phyloP scores from a whole-genome alignment of 2,797 vertebrate genomes.

The Amazona ochrocephala region DNA sequence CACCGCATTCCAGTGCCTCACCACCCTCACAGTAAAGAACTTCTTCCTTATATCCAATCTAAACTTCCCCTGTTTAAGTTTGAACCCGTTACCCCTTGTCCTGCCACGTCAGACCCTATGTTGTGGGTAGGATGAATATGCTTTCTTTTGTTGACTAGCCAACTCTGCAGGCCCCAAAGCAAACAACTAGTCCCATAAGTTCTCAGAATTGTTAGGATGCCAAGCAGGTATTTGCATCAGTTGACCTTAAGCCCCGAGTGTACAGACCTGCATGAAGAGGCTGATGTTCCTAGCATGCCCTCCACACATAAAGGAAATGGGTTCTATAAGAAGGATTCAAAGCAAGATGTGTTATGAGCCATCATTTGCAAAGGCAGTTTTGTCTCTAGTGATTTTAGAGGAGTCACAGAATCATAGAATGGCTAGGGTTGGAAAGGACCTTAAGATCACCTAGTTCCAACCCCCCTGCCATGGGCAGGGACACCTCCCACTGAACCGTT shows the following conservation, averaged over 20 bases:
- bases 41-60: too few species aligned
- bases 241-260: neutral
- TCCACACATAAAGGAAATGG: rapidly evolving
- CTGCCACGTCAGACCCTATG: neutral
- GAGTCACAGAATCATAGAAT: neutral
- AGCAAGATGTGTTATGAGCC: neutral
- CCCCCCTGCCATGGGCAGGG: too few species aligned
- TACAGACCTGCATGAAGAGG: neutral
- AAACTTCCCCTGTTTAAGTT: neutral
- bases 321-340: neutral
- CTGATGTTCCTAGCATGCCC: neutral
- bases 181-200: neutral
- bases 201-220: neutral
- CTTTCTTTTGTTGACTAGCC: neutral
- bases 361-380: neutral
- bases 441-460: too few species aligned
- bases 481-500: too few species aligned
- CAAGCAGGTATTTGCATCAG: neutral
- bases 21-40: too few species aligned
- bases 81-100: neutral
- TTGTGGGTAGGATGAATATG: neutral
- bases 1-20: too few species aligned
- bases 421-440: too few species aligned
- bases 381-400: neutral
- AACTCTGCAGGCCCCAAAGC: neutral